phyloP scores from a whole-genome alignment of 2,113 vertebrate genomes.

The Gambusia affinis region DNA sequence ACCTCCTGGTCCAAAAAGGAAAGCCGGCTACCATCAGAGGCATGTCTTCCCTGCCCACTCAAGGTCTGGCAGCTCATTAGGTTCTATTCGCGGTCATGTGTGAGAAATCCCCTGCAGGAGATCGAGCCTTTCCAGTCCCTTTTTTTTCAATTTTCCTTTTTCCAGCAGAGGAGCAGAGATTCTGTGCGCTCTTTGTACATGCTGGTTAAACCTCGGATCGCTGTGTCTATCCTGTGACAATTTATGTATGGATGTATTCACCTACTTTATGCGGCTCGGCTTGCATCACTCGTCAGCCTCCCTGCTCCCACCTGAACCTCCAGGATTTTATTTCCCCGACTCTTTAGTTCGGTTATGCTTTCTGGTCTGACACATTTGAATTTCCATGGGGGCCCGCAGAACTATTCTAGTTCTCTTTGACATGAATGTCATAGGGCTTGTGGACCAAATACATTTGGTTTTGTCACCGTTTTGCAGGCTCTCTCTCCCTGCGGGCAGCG shows the following conservation, averaged over 20 bases:
- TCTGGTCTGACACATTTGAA: slow-evolving; percentile 9
- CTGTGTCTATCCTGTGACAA: slow-evolving; percentile 8
- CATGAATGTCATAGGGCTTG: not conserved
- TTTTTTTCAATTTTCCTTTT: slow-evolving; percentile 6
- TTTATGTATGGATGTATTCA: slow-evolving; percentile 22
- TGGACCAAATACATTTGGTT: not conserved
- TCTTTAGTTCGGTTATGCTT: slow-evolving; percentile 8
- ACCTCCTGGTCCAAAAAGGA: slow-evolving; percentile 28
- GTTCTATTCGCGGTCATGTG: slow-evolving; percentile 47
- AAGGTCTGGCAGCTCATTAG: slow-evolving; percentile 67
- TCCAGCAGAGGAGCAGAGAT: slow-evolving; percentile 9
- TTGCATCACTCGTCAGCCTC: slow-evolving; percentile 20
- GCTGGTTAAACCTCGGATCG: slow-evolving; percentile 15
- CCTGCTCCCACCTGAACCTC: slow-evolving; percentile 15
- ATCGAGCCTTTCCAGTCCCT: slow-evolving; percentile 8
- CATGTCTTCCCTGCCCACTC: slow-evolving; percentile 54
- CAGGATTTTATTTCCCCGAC: slow-evolving; percentile 21
- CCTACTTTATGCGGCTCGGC: slow-evolving; percentile 26
- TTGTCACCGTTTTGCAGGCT: not conserved
- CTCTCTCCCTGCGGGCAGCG: not conserved
- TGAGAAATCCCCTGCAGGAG: slow-evolving; percentile 47
- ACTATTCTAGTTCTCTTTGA: slow-evolving; percentile 13
- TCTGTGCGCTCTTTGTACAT: slow-evolving; percentile 15
- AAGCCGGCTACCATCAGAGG: slow-evolving; percentile 35
- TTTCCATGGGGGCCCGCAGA: slow-evolving; percentile 5